A percentile compares a stretch with the other conserved stretches of the same genome.
phyloP scores from a whole-genome alignment of 2,888 invertebrate species.

The Dryobota labecula region DNA sequence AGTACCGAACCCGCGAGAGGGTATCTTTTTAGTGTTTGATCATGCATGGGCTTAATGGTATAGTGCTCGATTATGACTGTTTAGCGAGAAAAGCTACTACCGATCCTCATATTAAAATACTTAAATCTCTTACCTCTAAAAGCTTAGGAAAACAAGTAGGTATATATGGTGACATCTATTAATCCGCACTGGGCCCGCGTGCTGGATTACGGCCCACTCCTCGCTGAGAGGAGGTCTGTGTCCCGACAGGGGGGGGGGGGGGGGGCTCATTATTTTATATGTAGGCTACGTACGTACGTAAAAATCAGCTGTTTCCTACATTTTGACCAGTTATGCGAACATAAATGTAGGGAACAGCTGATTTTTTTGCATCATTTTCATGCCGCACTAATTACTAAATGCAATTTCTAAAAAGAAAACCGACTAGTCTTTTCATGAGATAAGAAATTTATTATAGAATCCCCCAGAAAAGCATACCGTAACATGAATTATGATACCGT shows the following conservation, averaged over 20 bases:
- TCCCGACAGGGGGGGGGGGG: too few relatives aligned
- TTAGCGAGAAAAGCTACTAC: not conserved
- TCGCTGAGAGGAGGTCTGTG: too few relatives aligned
- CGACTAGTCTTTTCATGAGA: slow-evolving; percentile 18
- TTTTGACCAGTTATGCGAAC: too few relatives aligned
- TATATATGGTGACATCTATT: too few relatives aligned
- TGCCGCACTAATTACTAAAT: not conserved
- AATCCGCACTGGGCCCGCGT: too few relatives aligned
- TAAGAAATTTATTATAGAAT: slow-evolving; percentile 5
- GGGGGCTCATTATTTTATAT: too few relatives aligned
- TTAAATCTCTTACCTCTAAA: not conserved
- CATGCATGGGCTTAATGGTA: not conserved
- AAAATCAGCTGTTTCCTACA: too few relatives aligned
- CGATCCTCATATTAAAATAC: too few relatives aligned
- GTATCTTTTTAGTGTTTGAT: not conserved
- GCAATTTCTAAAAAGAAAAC: not conserved
- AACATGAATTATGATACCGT: slow-evolving; percentile 24
- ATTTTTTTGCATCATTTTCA: not conserved
- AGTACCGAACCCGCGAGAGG: not conserved
- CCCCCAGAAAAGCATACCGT: not conserved
- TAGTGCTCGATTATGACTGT: not conserved
- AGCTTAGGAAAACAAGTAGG: not conserved
- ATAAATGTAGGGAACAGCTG: too few relatives aligned
- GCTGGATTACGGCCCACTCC: too few relatives aligned
- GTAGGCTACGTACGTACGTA: too few relatives aligned